Evolutionary conservation across 1,140 invertebrate species (phyloP), one percentile per base, ranked within the genome.

Genomic region (Drosophila watanabei): DNA sequence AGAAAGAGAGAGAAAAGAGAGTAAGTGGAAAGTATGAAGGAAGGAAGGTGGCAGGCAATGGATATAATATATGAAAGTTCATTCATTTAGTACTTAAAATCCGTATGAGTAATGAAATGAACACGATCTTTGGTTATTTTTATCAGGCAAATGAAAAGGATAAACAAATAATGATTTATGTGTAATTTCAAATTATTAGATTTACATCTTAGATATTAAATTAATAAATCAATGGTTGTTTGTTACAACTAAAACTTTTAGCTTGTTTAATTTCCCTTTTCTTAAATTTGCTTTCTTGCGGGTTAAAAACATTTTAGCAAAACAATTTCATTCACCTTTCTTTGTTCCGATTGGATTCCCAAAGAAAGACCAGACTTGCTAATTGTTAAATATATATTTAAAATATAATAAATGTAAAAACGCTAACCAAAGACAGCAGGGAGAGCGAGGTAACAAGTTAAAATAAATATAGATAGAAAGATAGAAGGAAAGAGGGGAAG

Each of bases 381-480:
- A 73, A 73, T 72, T 72, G 30, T 37, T 73, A 59, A 72, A 71
- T 72, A 59, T 72, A 59, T 68, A 58, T 72, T 48, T 58, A 46
- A 30, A 69, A 49, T 60, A 58, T 51, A 73, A 71, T 20, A 49
- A 16, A 49, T 69, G 32, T 49, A 33, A 65, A 43, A 43, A 30
- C 14, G 41, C 30, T 33, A 48, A 32, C 24, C 16, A 35, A 45
- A 65, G 16, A 33, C 10, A 13, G 30, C 18, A 30, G 30, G 8
- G 14, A 49, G 13, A 9, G 7, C 4, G 6, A 28, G 32, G n/a
- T 30, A 28, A 24, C 8, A 16, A 49, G 24, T 20, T 28, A 16
- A 43, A 37, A 59, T 10, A 30, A 20, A 41, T 18, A 61, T 35
- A 43, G 9, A 66, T 9, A 41, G 18, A 37, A 24, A 54, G 18